Conservation (phyloP, 2,113 vertebrate species). For the Blennius ocellaris region DNA sequence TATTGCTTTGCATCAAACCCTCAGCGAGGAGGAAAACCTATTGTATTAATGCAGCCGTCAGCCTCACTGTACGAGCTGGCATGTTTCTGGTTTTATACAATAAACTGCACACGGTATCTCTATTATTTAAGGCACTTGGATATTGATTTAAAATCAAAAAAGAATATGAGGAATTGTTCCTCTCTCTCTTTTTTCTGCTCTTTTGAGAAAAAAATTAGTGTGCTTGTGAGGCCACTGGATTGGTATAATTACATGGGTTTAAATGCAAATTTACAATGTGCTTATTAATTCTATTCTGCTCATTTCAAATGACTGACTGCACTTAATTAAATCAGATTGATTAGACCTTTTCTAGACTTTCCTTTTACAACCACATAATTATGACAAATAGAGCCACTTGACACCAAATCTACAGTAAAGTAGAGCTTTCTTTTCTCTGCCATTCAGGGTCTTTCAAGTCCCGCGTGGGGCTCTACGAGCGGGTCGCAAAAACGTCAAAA, state of each 20-base stretch:
- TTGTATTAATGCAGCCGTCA: background rate
- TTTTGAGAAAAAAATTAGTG: constrained; percentile 64
- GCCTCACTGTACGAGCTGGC: background rate
- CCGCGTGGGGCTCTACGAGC: constrained; percentile 19
- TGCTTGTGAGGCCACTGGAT: constrained; percentile 79
- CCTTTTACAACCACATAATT: constrained; percentile 87
- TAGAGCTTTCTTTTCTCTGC: constrained; percentile 60
- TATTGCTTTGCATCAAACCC: constrained; percentile 1
- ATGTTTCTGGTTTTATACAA: constrained; percentile 10
- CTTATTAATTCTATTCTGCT: constrained; percentile 89
- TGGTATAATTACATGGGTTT: constrained; percentile 85
- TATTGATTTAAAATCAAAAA: constrained; percentile 49
- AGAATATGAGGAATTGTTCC: constrained; percentile 47
- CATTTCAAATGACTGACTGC: constrained; percentile 88
- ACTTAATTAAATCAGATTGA: constrained; percentile 90
- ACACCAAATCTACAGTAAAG: constrained; percentile 75
- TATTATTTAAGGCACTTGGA: constrained; percentile 37
- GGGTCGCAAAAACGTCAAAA: constrained; percentile 28
- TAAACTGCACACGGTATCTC: background rate
- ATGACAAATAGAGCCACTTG: constrained; percentile 86
- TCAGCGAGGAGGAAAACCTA: background rate
- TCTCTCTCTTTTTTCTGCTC: constrained; percentile 59
- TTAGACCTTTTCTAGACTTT: constrained; percentile 87
- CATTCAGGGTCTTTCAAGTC: constrained; percentile 52
- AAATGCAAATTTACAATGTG: constrained; percentile 87